Evolutionary conservation across 2,888 invertebrate species (phyloP), one percentile per base, ranked within the genome.

Genomic region (Lepidocyrtoides sp.): DNA sequence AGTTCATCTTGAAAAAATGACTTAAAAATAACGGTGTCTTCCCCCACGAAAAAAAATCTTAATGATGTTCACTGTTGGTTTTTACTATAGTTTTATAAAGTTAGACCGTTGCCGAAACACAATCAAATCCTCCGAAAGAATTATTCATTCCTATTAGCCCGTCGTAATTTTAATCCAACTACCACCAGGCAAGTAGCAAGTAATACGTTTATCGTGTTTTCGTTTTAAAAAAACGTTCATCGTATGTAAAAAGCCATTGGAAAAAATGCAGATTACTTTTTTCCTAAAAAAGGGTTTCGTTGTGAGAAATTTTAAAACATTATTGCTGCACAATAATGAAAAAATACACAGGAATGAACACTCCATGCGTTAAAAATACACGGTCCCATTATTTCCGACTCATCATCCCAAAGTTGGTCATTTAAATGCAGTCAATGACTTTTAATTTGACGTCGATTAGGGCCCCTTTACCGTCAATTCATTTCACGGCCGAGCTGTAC

Each of bases 401-500:
- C 66, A 79, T 51, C 54, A 51, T 84, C 54, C 60, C 51, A 91
- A 93, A 93, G 84, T 89, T 90, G 93, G 92, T 92, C 93, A 92
- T 94, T 93, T 93, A 92, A 93, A 94, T 94, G 93, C 94, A 94
- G 93, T 92, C 93, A 93, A 94, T 93, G 94, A 88, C 93, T 94
- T 94, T 93, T 94, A 94, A 94, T 94, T 94, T 93, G 93, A 93
- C 92, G 84, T 63, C 92, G 91, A 94, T 93, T 93, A 93, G 44
- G 79, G 29, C 79, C 89, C 89, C 75, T 92, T 92, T 94, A 91
- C 82, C 87, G 41, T 82, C 83, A 85, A 89, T 89, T 91, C 93
- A 91, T 93, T 93, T 93, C 92, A 93, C 90, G 93, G 89, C 32
- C 82, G 88, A 92, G 91, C 85, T 93, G 86, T 89, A 93, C 84